Percentiles rank a stretch among this genome's conserved stretches.
Evolutionary conservation across 2,797 vertebrate species (phyloP).

Genomic region (Botia kubotai): DNA sequence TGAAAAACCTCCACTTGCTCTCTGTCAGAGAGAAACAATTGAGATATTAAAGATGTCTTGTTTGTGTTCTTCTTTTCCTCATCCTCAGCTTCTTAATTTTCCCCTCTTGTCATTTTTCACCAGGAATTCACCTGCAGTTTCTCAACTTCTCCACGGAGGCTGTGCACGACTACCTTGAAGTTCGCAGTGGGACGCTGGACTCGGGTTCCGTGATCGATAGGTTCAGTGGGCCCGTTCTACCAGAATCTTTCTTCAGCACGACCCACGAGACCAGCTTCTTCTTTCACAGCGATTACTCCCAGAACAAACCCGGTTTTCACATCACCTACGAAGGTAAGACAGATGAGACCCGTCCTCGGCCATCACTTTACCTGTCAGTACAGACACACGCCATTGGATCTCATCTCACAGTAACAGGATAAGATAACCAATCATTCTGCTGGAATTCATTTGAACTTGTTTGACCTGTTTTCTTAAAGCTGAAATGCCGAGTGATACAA

Average conservation of each 20-base stretch:
- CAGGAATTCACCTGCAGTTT: slow-evolving; percentile 96
- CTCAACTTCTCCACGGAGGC: slow-evolving; percentile 97
- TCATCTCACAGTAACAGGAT: not conserved
- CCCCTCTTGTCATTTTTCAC: slow-evolving; percentile 23
- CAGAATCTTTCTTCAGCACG: slow-evolving; percentile 93
- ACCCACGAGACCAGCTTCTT: slow-evolving; percentile 96
- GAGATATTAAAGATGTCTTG: not conserved
- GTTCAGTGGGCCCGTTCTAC: slow-evolving; percentile 89
- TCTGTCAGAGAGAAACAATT: not conserved
- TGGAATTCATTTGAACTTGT: slow-evolving; percentile 10
- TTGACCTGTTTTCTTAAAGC: not conserved
- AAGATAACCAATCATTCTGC: not conserved
- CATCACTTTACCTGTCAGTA: not conserved
- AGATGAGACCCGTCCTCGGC: not conserved
- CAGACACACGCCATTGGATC: slow-evolving; percentile 3
- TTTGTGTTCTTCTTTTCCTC: not conserved
- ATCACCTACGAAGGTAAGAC: slow-evolving; percentile 91
- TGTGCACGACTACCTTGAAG: slow-evolving; percentile 98
- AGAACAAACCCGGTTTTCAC: slow-evolving; percentile 96
- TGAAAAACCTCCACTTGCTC: not conserved
- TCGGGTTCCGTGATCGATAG: slow-evolving; percentile 91
- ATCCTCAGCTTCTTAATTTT: not conserved
- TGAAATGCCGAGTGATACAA: not conserved
- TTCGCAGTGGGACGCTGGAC: slow-evolving; percentile 89
- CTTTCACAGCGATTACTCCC: slow-evolving; percentile 98